phyloP scores from a whole-genome alignment of 2,797 vertebrate genomes.

The Tangara arthus region DNA sequence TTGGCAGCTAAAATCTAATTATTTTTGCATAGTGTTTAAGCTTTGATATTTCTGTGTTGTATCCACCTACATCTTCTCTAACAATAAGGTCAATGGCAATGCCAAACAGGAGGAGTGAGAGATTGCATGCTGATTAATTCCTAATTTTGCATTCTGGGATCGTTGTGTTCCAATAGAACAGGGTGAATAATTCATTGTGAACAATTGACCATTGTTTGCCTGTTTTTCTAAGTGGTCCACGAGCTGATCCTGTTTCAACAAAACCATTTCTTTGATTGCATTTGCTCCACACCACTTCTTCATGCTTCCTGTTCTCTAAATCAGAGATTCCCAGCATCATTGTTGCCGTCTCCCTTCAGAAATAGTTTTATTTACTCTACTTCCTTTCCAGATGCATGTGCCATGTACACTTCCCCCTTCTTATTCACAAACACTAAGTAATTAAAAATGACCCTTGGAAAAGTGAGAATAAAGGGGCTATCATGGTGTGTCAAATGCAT shows the following conservation, averaged over 20 bases:
- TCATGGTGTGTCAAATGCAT: not conserved
- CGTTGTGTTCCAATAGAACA: not conserved
- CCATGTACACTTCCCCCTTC: not conserved
- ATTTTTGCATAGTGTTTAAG: not conserved
- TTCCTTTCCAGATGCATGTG: not conserved
- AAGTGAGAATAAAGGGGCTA: not conserved
- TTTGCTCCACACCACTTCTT: rapidly evolving
- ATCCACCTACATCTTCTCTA: not conserved
- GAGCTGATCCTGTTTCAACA: not conserved
- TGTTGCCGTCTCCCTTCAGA: not conserved
- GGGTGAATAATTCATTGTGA: conserved; percentile 53
- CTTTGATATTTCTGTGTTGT: not conserved
- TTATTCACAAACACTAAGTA: not conserved
- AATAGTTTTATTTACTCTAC: not conserved
- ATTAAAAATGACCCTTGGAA: not conserved
- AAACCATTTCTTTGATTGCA: not conserved
- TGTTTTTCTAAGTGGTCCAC: not conserved
- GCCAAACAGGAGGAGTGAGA: not conserved
- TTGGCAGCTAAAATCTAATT: not conserved
- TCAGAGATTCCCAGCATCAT: not conserved
- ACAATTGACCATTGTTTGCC: conserved; percentile 41
- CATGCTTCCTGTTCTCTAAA: not conserved
- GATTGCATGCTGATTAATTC: conserved; percentile 35
- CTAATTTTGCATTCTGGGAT: conserved; percentile 50
- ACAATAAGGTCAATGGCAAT: conserved; percentile 34